Percentiles rank a stretch among this genome's conserved stretches.
Evolutionary conservation across 2,888 invertebrate genomes (phyloP).

Genomic region (Volucella inanis): DNA sequence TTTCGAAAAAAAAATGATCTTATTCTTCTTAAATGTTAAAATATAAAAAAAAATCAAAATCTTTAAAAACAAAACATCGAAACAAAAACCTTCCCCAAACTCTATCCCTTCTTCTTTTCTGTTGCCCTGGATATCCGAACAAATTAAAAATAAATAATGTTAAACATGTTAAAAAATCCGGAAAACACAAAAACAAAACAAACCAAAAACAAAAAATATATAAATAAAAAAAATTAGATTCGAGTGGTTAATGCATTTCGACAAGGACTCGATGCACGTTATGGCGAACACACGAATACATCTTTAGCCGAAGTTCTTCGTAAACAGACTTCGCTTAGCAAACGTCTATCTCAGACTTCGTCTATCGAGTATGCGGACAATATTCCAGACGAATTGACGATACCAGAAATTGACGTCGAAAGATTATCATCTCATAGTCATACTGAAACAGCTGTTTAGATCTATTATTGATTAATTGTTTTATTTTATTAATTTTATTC

Average conservation of each 20-base stretch:
- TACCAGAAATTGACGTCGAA: conserved; percentile 96
- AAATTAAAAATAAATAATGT: conserved; percentile 8
- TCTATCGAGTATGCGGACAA: conserved; percentile 96
- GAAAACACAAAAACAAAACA: not conserved
- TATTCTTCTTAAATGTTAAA: not conserved
- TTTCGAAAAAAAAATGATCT: not conserved
- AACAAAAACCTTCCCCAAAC: conserved; percentile 31
- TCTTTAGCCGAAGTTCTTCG: conserved; percentile 96
- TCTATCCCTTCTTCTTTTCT: conserved; percentile 60
- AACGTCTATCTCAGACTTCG: conserved; percentile 95
- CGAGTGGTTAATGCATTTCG: conserved; percentile 99
- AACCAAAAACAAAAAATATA: not conserved
- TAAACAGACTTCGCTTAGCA: conserved; percentile 95
- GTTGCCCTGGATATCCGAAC: conserved; percentile 53
- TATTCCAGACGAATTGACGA: conserved; percentile 93
- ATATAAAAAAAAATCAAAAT: conserved; percentile 21
- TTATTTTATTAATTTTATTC: conserved; percentile 54
- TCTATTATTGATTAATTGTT: conserved; percentile 56
- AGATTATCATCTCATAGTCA: conserved; percentile 96
- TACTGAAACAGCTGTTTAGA: conserved; percentile 96
- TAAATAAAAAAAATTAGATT: conserved; percentile 89
- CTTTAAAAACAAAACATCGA: conserved; percentile 1
- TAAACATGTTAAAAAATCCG: conserved; percentile 21
- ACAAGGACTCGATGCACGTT: conserved; percentile 98
- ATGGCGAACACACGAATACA: conserved; percentile 95